A percentile compares a stretch with the other conserved stretches of the same genome.
These are phyloP conservation scores for Choreutis nemorana DNA, from an alignment of 2,888 invertebrate genomes.

Conservation along the genomic window DNA sequence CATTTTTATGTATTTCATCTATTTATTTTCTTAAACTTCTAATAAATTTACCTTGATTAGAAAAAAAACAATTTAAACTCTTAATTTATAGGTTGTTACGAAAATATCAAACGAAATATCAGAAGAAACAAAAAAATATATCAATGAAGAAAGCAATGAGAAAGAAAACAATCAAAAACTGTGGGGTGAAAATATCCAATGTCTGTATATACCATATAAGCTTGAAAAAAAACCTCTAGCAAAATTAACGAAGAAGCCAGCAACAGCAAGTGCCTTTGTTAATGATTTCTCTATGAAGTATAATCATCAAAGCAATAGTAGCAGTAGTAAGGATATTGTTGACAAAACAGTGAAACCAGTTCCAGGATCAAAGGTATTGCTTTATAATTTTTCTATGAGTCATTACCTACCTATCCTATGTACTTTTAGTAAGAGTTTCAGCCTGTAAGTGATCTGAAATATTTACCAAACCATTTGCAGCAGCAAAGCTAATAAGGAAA, in stretches of 20 bases:
- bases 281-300: slow-evolving; percentile 62
- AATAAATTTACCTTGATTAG: no score
- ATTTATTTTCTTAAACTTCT: slow-evolving; percentile 5
- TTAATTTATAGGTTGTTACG: slow-evolving; percentile 43
- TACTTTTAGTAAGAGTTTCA: no score
- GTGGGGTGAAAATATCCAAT: slow-evolving; percentile 55
- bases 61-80: not conserved
- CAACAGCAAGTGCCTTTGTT: slow-evolving; percentile 39
- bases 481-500: no score
- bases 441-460: no score
- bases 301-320: slow-evolving; percentile 13
- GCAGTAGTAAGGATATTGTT: slow-evolving; percentile 9
- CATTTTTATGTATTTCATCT: slow-evolving; percentile 1
- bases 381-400: no score
- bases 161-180: slow-evolving; percentile 38
- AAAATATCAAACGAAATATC: slow-evolving; percentile 48
- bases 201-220: slow-evolving; percentile 44
- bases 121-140: slow-evolving; percentile 51
- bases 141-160: slow-evolving; percentile 36
- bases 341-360: slow-evolving; percentile 16
- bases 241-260: slow-evolving; percentile 40
- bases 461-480: no score
- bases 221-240: slow-evolving; percentile 39
- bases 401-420: no score
- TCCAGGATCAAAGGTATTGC: slow-evolving; percentile 33